Conservation (phyloP, 1,140 invertebrate genomes). For the Hydropsyche tenuis region DNA sequence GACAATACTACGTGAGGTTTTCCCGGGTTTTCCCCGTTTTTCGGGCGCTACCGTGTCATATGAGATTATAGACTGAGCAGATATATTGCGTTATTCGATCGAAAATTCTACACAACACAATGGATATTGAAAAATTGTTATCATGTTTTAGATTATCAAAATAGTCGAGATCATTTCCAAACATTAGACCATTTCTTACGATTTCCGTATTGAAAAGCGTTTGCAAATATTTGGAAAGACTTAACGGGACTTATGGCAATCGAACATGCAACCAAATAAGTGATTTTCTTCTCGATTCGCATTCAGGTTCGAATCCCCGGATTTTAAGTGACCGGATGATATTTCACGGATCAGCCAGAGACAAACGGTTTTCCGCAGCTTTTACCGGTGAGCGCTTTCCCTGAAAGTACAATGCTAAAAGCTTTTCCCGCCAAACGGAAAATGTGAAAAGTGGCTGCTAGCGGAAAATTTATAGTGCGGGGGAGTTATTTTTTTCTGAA, state of each 20-base stretch:
- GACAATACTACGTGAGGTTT: conserved; percentile 35
- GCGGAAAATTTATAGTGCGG: conserved; percentile 31
- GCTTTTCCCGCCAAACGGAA: conserved; percentile 45
- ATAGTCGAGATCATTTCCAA: too few relatives aligned
- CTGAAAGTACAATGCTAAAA: conserved; percentile 29
- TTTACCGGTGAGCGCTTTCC: conserved; percentile 40
- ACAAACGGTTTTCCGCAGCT: conserved; percentile 47
- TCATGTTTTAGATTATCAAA: too few relatives aligned
- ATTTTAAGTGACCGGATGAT: conserved; percentile 48
- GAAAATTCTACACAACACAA: too few relatives aligned
- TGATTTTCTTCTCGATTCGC: neutral
- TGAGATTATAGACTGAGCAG: conserved; percentile 12
- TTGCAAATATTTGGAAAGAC: too few relatives aligned
- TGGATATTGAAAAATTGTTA: too few relatives aligned
- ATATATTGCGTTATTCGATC: too few relatives aligned
- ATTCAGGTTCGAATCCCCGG: conserved; percentile 39
- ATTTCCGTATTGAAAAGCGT: too few relatives aligned
- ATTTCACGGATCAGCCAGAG: conserved; percentile 41
- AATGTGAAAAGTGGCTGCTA: conserved; percentile 31
- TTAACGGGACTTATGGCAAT: too few relatives aligned
- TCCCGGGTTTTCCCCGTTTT: neutral
- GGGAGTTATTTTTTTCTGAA: neutral
- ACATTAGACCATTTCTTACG: too few relatives aligned
- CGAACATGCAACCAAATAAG: too few relatives aligned
- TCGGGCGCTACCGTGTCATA: neutral